Base-by-base conservation (phyloP, 1,140 invertebrate species). In the Caligus rogercresseyi region DNA sequence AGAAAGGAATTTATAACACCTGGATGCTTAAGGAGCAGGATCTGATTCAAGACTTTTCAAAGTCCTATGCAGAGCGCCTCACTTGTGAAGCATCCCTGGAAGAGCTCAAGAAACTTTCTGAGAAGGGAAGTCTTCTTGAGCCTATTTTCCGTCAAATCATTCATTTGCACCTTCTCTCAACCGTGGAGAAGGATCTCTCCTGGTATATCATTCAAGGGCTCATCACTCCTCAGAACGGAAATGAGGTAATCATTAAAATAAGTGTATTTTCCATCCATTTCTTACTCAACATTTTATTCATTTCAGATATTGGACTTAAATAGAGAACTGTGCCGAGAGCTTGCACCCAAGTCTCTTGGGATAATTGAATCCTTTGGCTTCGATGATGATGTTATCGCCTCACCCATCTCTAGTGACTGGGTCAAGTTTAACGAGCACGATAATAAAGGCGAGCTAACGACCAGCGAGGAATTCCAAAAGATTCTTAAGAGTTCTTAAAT, bases 11-110 rank as follows among this genome's bases (percentile, higher is more conserved):
- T 4, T 69, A 67, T 54, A 58, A 68, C 11, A 60, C 66, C 20
- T 70, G 69, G 69, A 70, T 70, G 69, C 57, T 67, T 31, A 59
- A 69, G 18, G 59, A 67, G 20, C 67, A 67, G 23, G 69, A 70
- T 54, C 52, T 65, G 16, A 62, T 70, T 18, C 69, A 70, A 63
- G 63, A 63, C 4, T 66, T 67, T 16, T 67, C 68, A 14, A 61
- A 55, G 26, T 63, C 67, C 54, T 70, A 66, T 52, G 67, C 61
- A 26, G 66, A 69, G 23, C 64, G 67, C 31, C 31, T 70, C 1
- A 58, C 68, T 19, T 54, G 63, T 43, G 67, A 68, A 20, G 63
- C 66, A 43, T 69, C 69, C 43, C 20, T 43, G 11, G 61, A 65
- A 26, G 59, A 23, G 1, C 60, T 68, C 20, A 51, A 61, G 11